phyloP scores from a whole-genome alignment of 2,888 invertebrate species.

The Myopa tessellatipennis region DNA sequence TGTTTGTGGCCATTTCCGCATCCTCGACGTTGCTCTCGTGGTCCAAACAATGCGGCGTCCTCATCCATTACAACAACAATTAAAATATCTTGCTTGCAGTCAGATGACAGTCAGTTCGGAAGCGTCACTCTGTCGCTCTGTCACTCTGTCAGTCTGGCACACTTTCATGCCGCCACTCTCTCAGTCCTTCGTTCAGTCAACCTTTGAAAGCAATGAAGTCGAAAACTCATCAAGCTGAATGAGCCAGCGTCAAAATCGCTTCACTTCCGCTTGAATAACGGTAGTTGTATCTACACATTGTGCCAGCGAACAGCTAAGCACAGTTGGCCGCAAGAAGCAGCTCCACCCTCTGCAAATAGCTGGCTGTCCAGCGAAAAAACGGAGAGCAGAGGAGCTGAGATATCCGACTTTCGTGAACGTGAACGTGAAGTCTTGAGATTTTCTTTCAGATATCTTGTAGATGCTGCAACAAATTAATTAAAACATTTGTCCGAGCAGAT shows the following conservation, averaged over 20 bases:
- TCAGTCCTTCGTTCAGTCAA: neutral
- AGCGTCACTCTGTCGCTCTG: neutral
- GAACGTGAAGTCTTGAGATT: constrained; percentile 7
- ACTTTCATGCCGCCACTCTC: neutral
- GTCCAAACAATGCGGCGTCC: neutral
- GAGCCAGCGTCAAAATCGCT: constrained; percentile 2
- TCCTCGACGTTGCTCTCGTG: neutral
- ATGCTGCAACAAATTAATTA: constrained; percentile 33
- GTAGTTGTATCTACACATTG: constrained; percentile 18
- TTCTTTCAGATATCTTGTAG: constrained; percentile 23
- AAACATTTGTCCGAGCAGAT: constrained; percentile 26
- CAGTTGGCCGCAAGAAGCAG: neutral
- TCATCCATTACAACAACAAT: constrained; percentile 20
- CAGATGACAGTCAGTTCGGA: constrained; percentile 29
- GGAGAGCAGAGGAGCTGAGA: neutral
- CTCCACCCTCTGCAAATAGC: neutral
- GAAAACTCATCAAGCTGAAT: constrained; percentile 36
- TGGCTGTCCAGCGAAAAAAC: neutral
- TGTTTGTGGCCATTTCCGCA: neutral
- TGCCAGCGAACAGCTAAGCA: neutral
- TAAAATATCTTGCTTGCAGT: constrained; percentile 13
- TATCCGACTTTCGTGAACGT: neutral
- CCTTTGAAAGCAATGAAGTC: constrained; percentile 31
- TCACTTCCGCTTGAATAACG: constrained; percentile 29
- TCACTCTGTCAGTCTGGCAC: neutral